Conservation (phyloP, 2,888 invertebrate species). For the Phrixothrix hirtus region DNA sequence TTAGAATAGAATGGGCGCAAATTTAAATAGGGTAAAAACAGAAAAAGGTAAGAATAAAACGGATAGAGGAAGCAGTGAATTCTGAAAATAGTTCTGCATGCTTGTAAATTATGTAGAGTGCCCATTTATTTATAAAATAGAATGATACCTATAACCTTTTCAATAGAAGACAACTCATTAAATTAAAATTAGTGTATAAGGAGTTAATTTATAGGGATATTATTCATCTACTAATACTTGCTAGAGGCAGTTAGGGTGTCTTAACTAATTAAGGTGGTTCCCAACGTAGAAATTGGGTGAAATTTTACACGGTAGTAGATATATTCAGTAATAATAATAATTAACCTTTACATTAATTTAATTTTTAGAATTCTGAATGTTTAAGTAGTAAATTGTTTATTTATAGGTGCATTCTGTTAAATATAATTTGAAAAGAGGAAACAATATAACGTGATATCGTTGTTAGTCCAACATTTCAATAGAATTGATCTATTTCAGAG, state of each 20-base stretch:
- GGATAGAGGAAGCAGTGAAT: too few species aligned
- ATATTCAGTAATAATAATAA: too few species aligned
- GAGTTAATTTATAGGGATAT: conserved; percentile 11
- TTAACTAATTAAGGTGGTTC: conserved; percentile 15
- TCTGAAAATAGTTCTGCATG: too few species aligned
- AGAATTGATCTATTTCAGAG: conserved; percentile 48
- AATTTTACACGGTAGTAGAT: conserved; percentile 16
- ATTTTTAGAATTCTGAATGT: too few species aligned
- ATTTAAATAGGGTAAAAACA: too few species aligned
- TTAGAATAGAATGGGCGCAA: too few species aligned
- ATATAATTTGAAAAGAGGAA: background rate
- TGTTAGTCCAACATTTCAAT: conserved; percentile 43
- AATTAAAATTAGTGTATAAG: conserved; percentile 13
- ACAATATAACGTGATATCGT: conserved; percentile 42
- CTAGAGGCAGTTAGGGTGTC: conserved; percentile 13
- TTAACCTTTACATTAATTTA: too few species aligned
- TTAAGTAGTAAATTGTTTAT: too few species aligned
- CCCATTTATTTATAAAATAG: too few species aligned
- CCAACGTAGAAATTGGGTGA: conserved; percentile 11
- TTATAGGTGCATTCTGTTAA: too few species aligned
- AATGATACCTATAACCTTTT: conserved; percentile 2
- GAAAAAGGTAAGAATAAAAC: too few species aligned
- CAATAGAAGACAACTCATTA: conserved; percentile 10
- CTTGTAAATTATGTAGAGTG: too few species aligned
- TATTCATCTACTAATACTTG: conserved; percentile 8